A percentile compares a stretch with the other conserved stretches of the same genome.
These are phyloP conservation scores for Chelonia mydas DNA, from an alignment of 2,797 vertebrate genomes.

Conservation along the genomic window DNA sequence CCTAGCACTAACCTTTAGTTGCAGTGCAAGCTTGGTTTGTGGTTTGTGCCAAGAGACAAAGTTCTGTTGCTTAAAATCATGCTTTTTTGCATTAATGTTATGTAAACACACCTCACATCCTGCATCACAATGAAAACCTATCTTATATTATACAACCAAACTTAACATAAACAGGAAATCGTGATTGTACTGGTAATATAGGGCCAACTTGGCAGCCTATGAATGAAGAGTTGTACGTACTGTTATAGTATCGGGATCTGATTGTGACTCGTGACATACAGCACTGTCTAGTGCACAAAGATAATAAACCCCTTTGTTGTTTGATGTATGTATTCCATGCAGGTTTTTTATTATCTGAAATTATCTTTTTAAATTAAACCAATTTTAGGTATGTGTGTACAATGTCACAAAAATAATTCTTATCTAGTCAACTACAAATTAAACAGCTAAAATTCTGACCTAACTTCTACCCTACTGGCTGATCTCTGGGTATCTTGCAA, in stretches of 20 bases:
- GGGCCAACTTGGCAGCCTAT: background rate
- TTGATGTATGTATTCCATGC: background rate
- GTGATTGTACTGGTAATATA: background rate
- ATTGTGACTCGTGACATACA: accelerated
- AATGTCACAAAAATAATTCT: background rate
- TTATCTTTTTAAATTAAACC: background rate
- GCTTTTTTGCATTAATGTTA: background rate
- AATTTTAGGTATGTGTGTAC: accelerated
- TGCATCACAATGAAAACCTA: background rate
- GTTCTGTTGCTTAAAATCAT: background rate
- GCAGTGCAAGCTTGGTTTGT: background rate
- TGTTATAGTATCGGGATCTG: background rate
- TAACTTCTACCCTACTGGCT: background rate
- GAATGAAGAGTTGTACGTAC: background rate
- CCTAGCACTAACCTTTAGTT: background rate
- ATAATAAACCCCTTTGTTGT: accelerated
- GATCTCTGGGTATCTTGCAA: background rate
- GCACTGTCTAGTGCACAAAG: background rate
- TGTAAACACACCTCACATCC: background rate
- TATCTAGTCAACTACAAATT: background rate
- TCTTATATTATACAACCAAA: background rate
- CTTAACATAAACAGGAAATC: background rate
- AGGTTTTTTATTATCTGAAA: background rate
- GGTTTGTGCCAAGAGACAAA: background rate
- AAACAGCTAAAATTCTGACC: background rate